Conservation (phyloP, 2,113 vertebrate species). For the Embiotoca jacksoni region DNA sequence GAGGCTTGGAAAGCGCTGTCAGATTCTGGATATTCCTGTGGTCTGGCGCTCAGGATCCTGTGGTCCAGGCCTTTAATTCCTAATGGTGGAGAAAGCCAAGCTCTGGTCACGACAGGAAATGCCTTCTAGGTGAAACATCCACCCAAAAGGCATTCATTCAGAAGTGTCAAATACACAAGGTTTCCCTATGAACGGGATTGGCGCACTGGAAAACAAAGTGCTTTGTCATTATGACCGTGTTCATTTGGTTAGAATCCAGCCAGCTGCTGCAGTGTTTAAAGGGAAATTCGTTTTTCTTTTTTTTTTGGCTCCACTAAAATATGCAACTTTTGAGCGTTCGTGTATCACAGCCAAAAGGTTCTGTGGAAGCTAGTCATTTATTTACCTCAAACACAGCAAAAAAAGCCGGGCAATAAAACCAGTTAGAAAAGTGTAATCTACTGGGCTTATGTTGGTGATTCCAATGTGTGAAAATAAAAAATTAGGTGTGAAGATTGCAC, state of each 20-base stretch:
- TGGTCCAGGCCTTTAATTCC: conserved; percentile 66
- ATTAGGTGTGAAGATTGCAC: conserved; percentile 48
- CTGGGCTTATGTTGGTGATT: conserved; percentile 41
- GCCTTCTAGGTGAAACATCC: conserved; percentile 75
- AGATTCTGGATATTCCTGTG: conserved; percentile 79
- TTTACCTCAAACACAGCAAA: conserved; percentile 6
- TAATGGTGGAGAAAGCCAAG: conserved; percentile 68
- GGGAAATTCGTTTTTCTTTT: background rate
- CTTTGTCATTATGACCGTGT: conserved; percentile 18
- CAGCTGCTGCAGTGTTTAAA: conserved; percentile 1
- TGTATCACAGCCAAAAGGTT: background rate
- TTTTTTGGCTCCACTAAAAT: background rate
- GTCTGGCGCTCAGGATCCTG: conserved; percentile 69
- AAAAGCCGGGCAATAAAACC: conserved; percentile 19
- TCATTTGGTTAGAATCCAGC: conserved; percentile 17
- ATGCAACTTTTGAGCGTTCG: too few relatives aligned
- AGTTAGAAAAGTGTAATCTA: conserved; percentile 42
- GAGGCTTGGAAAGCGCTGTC: conserved; percentile 49
- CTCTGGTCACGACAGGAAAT: conserved; percentile 80
- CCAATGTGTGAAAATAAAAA: conserved; percentile 43
- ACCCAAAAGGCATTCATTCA: conserved; percentile 53
- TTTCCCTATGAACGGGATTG: conserved; percentile 20
- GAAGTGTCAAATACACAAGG: conserved; percentile 52
- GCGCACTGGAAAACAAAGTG: conserved; percentile 27
- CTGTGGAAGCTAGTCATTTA: conserved; percentile 1